Percentiles rank a stretch among this genome's conserved stretches.
Evolutionary conservation across 2,113 vertebrate genomes (phyloP).

Genomic region (Ageneiosus marmoratus): DNA sequence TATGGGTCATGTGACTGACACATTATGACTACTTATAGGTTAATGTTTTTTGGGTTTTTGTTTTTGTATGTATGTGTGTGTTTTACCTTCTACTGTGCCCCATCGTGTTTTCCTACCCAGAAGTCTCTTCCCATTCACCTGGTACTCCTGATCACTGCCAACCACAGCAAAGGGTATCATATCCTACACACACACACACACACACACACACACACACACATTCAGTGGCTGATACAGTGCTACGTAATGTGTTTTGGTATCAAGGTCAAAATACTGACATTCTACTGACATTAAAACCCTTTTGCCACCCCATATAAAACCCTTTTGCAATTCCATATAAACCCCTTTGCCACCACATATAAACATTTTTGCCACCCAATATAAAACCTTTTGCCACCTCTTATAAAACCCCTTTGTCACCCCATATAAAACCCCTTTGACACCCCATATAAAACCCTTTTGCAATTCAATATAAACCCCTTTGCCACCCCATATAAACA

Average conservation of each 20-base stretch:
- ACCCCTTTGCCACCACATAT: neutral
- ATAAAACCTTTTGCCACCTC: neutral
- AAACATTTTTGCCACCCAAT: neutral
- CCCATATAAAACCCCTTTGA: neutral
- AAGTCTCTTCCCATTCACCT: slow-evolving; percentile 93
- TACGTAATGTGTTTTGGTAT: neutral
- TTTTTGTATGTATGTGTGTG: slow-evolving; percentile 17
- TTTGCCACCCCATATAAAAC: neutral
- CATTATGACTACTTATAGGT: neutral
- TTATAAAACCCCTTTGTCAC: neutral
- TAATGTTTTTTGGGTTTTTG: neutral
- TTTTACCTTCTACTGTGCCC: slow-evolving; percentile 95
- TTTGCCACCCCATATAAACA: slow-evolving; percentile 1
- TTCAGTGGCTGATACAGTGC: neutral
- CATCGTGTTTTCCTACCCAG: slow-evolving; percentile 96
- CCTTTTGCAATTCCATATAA: neutral
- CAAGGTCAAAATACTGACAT: neutral
- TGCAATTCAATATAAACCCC: too few relatives aligned
- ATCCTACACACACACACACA: slow-evolving; percentile 73
- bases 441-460: neutral
- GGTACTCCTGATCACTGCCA: slow-evolving; percentile 97
- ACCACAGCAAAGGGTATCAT: slow-evolving; percentile 98
- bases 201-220: slow-evolving; percentile 16
- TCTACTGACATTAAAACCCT: neutral
- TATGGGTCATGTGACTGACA: neutral